Evolutionary conservation across 2,888 invertebrate genomes (phyloP), one percentile per base, ranked within the genome.

Genomic region (Cyaniris semiargus): DNA sequence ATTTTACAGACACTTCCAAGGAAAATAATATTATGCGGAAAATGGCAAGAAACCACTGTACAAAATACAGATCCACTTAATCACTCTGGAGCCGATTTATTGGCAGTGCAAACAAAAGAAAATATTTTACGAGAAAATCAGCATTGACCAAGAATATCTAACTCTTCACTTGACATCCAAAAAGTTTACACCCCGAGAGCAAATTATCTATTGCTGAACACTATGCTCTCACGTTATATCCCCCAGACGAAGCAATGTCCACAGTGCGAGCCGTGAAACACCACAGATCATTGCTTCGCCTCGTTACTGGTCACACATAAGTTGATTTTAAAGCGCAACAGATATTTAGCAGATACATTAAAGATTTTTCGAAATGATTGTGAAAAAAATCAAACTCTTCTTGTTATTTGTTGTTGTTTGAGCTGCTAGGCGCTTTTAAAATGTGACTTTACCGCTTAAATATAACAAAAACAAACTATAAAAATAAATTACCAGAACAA

Each of bases 151-250:
- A 87, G 84, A 66, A 72, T 83, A 76, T 79, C 77, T 79, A 83
- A 91, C 94, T 93, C 94, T 94, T 94, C 94, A 94, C 94, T 87
- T 91, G 92, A 94, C 83, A 89, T 92, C 93, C 93, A 89, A 83
- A 86, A 87, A 82, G 81, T 83, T 84, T 84, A 85, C 82, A 82
- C 82, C 91, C 93, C 89, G 88, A 91, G 92, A 91, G 90, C 89
- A 85, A 81, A 84, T 86, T 76, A 84, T 79, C 83, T 82, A 83
- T 85, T 81, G 85, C 80, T 83, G 85, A 88, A 88, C 84, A 83
- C 79, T 83, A 86, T 83, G 85, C 89, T 86, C 89, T 88, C 88
- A 82, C 81, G 85, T 85, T 82, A 78, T 81, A 83, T 89, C 86
- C 89, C 89, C 85, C 83, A 90, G 90, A 87, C 86, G 84, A 83